Percentiles rank a stretch among this genome's conserved stretches.
These are phyloP conservation scores for Heloderma charlesbogerti DNA, from an alignment of 2,113 vertebrate species.

Conservation along the genomic window DNA sequence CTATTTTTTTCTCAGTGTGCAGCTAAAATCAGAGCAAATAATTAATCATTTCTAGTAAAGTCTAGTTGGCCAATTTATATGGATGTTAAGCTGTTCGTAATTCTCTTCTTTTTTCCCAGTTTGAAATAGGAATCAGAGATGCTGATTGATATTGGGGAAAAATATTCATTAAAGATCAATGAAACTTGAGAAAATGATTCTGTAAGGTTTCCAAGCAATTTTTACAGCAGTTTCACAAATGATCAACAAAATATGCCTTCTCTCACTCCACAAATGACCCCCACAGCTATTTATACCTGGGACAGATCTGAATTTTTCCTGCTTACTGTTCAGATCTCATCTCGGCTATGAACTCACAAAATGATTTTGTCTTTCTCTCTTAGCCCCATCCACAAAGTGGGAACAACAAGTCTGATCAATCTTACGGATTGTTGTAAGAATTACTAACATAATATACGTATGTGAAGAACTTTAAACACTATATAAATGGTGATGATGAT, in stretches of 20 bases:
- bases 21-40: constrained; percentile 56
- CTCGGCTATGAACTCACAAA: background rate
- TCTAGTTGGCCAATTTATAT: constrained; percentile 49
- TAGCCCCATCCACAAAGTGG: no score
- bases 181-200: constrained; percentile 42
- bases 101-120: constrained; percentile 31
- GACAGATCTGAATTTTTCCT: background rate
- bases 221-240: background rate
- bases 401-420: background rate
- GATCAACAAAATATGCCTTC: background rate
- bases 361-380: background rate
- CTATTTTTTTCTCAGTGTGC: constrained; percentile 50
- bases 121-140: constrained; percentile 55
- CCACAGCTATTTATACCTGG: background rate
- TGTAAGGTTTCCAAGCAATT: background rate
- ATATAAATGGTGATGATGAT: background rate
- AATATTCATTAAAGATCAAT: constrained; percentile 54
- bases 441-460: background rate
- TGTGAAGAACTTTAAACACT: background rate
- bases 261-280: background rate
- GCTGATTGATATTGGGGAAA: constrained; percentile 37
- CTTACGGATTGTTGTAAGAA: background rate
- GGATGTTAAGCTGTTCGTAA: constrained; percentile 29
- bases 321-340: background rate
- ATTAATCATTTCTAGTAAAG: constrained; percentile 50